phyloP scores from a whole-genome alignment of 2,797 vertebrate genomes.

The Xerus rutilus region DNA sequence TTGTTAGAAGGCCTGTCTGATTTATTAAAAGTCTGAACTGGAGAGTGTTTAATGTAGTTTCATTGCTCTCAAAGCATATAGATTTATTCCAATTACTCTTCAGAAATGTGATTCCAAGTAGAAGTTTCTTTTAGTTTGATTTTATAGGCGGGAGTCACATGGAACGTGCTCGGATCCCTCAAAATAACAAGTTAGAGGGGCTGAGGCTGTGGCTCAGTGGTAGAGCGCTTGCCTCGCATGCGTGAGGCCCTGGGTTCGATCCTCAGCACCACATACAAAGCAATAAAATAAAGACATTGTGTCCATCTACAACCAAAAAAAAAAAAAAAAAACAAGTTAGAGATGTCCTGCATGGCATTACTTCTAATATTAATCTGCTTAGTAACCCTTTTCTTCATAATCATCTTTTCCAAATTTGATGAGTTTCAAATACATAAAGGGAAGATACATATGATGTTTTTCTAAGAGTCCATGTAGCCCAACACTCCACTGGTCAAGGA shows the following conservation, averaged over 20 bases:
- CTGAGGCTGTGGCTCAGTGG: too few species aligned
- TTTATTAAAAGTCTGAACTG: background rate
- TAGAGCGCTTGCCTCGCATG: too few species aligned
- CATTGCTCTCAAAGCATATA: background rate
- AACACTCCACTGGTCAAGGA: background rate
- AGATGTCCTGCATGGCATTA: background rate
- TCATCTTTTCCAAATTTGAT: background rate
- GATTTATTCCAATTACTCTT: conserved; percentile 4
- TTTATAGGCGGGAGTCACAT: background rate
- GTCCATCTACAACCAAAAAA: too few species aligned
- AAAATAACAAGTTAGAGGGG: background rate
- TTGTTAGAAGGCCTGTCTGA: background rate
- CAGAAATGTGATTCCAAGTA: background rate
- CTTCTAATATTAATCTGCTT: background rate
- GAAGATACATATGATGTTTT: background rate
- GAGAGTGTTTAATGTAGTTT: background rate
- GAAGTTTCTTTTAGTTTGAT: background rate
- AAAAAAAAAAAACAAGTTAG: background rate
- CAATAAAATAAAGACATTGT: too few species aligned
- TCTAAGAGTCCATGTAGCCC: background rate
- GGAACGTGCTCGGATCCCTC: background rate
- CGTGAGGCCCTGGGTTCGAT: too few species aligned
- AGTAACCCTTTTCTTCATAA: background rate
- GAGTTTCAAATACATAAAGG: background rate
- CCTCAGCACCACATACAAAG: too few species aligned